phyloP scores from a whole-genome alignment of 2,888 invertebrate genomes.

The Acanthosepion lycidas region DNA sequence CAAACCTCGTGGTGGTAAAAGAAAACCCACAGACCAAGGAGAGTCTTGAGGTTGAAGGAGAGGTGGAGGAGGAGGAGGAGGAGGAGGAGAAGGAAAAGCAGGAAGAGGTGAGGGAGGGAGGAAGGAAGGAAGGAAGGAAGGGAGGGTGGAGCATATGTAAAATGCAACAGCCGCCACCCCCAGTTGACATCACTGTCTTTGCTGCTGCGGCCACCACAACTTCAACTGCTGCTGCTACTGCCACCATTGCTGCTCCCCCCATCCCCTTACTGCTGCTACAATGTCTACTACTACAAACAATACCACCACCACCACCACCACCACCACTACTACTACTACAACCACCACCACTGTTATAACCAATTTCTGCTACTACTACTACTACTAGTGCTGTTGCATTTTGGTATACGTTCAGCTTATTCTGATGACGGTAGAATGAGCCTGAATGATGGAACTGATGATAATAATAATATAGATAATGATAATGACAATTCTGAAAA shows the following conservation, averaged over 20 bases:
- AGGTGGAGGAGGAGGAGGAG: neutral
- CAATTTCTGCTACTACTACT: slow-evolving; percentile 36
- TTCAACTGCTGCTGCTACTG: neutral
- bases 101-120: slow-evolving; percentile 20
- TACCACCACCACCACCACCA: neutral
- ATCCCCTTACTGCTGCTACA: neutral
- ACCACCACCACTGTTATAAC: neutral
- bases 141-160: neutral
- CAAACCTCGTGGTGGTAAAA: slow-evolving; percentile 83
- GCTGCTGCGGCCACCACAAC: neutral
- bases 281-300: neutral
- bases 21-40: slow-evolving; percentile 51
- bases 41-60: neutral
- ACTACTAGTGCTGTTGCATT: neutral
- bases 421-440: neutral
- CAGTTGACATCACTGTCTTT: slow-evolving; percentile 34
- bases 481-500: no score
- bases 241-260: neutral
- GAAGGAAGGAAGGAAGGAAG: neutral
- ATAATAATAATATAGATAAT: no score
- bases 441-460: neutral
- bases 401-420: neutral
- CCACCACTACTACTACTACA: neutral
- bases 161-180: neutral
- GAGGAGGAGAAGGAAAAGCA: neutral